A percentile compares a stretch with the other conserved stretches of the same genome.
Conservation (phyloP, 2,113 vertebrate species). For the Panurus biarmicus region DNA sequence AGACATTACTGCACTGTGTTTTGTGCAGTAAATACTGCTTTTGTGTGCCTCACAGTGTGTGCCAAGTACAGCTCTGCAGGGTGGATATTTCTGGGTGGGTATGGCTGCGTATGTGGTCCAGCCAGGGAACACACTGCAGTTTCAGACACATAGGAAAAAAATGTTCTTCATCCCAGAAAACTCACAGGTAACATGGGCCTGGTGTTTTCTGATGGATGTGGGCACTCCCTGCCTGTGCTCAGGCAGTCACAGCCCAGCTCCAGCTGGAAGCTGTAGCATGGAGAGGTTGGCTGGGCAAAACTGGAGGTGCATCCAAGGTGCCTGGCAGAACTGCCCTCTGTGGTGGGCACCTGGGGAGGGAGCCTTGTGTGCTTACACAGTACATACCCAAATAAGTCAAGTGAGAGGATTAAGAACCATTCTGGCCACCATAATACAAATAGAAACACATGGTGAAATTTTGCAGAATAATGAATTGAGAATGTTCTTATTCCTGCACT, state of each 20-base stretch:
- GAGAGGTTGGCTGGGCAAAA: not conserved
- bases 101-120: not conserved
- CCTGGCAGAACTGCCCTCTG: not conserved
- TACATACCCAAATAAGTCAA: not conserved
- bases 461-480: not conserved
- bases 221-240: rapidly evolving
- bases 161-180: not conserved
- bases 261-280: not conserved
- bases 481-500: not conserved
- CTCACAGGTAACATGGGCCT: not conserved
- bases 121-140: not conserved
- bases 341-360: not conserved
- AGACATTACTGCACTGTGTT: not conserved
- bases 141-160: not conserved
- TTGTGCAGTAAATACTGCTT: rapidly evolving
- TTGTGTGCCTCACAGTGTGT: not conserved
- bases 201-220: not conserved
- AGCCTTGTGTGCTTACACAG: not conserved
- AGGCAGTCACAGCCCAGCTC: not conserved
- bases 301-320: no score
- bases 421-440: not conserved
- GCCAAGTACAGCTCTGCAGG: not conserved
- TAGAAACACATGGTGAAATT: not conserved
- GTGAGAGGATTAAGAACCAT: not conserved
- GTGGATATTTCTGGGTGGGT: not conserved